Evolutionary conservation across 2,888 invertebrate genomes (phyloP).

Genomic region (Cantharis flavilabris): DNA sequence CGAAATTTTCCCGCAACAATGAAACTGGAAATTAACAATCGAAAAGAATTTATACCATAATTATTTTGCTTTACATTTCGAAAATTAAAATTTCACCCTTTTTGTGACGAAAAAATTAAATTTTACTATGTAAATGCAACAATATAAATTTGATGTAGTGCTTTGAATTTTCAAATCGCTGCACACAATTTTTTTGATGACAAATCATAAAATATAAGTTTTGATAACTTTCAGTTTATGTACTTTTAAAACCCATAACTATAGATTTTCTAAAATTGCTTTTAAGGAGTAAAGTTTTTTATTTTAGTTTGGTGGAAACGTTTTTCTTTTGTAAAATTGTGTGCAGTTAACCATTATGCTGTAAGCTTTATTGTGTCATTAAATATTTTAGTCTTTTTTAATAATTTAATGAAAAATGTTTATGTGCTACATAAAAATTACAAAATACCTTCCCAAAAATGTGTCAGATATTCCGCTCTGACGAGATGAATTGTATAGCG

Average conservation of each 20-base stretch:
- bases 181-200: background rate
- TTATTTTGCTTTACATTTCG: background rate
- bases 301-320: background rate
- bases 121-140: background rate
- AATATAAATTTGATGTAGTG: background rate
- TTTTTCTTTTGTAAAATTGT: background rate
- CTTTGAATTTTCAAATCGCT: background rate
- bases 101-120: background rate
- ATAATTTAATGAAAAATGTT: background rate
- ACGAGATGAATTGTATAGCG: background rate
- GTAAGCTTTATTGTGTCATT: background rate
- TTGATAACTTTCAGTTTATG: background rate
- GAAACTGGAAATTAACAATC: background rate
- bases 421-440: background rate
- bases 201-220: constrained; percentile 2
- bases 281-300: background rate
- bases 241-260: background rate
- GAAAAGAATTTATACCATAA: background rate
- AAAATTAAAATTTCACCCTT: background rate
- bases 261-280: background rate
- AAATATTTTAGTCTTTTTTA: background rate
- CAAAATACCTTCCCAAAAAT: background rate
- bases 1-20: background rate
- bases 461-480: background rate
- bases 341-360: background rate